Evolutionary conservation across 2,888 invertebrate genomes (phyloP).

Genomic region (Cerceris ruficornis): DNA sequence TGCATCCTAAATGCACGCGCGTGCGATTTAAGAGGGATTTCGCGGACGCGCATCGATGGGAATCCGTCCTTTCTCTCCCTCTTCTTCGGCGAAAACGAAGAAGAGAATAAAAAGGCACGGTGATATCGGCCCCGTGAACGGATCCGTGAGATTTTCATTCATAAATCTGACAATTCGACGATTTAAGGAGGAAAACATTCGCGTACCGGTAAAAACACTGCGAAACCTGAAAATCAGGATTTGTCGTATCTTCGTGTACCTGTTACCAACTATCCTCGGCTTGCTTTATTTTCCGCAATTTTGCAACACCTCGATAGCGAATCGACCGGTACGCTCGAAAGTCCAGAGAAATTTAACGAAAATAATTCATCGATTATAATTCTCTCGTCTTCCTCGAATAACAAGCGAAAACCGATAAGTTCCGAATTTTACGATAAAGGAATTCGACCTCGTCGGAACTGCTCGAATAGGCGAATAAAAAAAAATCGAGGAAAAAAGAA

Average conservation of each 20-base stretch:
- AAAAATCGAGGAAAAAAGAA: not conserved
- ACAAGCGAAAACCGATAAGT: no score
- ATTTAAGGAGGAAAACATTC: conserved; percentile 16
- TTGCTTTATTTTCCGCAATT: not conserved
- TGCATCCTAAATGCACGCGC: not conserved
- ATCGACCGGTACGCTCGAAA: not conserved
- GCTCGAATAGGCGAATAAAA: not conserved
- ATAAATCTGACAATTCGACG: not conserved
- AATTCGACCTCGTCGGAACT: not conserved
- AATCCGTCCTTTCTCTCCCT: no score
- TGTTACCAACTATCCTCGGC: not conserved
- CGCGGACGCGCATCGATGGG: no score
- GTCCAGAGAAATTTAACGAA: no score
- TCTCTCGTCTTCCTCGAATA: no score
- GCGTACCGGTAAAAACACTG: not conserved
- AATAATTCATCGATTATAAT: no score
- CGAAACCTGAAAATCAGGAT: conserved; percentile 26
- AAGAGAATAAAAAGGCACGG: no score
- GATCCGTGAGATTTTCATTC: not conserved
- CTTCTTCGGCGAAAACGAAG: no score
- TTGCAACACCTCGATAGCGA: not conserved
- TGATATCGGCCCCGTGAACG: no score
- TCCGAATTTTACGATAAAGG: no score
- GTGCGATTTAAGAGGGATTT: not conserved
- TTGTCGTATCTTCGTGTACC: not conserved